Percentiles rank a stretch among this genome's conserved stretches.
Evolutionary conservation across 2,888 invertebrate genomes (phyloP).

Genomic region (Tethea ocularis): DNA sequence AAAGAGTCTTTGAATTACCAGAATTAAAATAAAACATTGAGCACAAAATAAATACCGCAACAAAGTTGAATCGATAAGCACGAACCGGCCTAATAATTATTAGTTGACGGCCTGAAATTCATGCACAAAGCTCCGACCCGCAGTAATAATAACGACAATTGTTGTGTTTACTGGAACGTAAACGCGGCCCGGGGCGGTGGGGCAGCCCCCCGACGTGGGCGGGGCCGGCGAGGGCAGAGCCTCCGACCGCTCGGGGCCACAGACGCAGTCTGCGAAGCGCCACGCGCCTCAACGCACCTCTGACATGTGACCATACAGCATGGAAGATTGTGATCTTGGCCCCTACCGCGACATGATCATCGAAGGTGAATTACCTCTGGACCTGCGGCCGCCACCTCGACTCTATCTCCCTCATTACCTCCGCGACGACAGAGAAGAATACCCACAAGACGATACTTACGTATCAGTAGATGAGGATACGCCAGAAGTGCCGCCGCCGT

Average conservation of each 20-base stretch:
- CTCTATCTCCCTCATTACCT: conserved; percentile 74
- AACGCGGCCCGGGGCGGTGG: conserved; percentile 60
- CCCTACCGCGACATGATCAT: conserved; percentile 80
- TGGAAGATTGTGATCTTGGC: conserved; percentile 80
- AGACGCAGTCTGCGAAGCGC: conserved; percentile 73
- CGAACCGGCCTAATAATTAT: conserved; percentile 78
- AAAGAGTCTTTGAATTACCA: conserved; percentile 27
- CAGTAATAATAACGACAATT: conserved; percentile 84
- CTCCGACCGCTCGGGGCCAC: conserved; percentile 42
- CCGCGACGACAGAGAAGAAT: conserved; percentile 68
- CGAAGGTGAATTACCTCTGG: conserved; percentile 76
- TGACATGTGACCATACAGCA: conserved; percentile 76
- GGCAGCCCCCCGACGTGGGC: conserved; percentile 32
- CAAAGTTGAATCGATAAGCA: conserved; percentile 77
- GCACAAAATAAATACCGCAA: conserved; percentile 68
- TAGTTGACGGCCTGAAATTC: conserved; percentile 83
- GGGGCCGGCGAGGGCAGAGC: conserved; percentile 41
- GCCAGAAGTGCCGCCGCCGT: conserved; percentile 70
- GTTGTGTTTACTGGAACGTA: conserved; percentile 84
- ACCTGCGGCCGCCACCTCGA: conserved; percentile 73
- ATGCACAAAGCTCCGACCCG: conserved; percentile 83
- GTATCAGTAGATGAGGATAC: conserved; percentile 79
- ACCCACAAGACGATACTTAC: conserved; percentile 74
- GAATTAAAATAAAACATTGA: conserved; percentile 24
- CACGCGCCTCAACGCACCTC: conserved; percentile 71